Percentiles rank a stretch among this genome's conserved stretches.
Conservation (phyloP, 2,113 vertebrate species). For the Eira barbara region DNA sequence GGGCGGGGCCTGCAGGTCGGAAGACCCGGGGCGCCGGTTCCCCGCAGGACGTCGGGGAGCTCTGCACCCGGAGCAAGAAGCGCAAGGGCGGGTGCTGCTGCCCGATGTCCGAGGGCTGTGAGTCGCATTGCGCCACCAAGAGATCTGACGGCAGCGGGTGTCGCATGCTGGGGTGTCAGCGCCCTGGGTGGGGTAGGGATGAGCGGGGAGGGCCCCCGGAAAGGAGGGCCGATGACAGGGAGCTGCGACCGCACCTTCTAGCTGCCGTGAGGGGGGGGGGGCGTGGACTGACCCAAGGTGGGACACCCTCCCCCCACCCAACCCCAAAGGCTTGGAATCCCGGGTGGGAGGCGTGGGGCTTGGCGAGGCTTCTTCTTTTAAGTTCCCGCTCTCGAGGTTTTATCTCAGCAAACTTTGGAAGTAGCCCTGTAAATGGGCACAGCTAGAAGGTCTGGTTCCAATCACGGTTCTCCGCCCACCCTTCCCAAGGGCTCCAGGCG, state of each 20-base stretch:
- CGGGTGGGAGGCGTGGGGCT: rapidly evolving
- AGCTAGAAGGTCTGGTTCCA: background rate
- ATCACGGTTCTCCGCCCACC: background rate
- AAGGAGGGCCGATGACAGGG: background rate
- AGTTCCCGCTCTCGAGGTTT: background rate
- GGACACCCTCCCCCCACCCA: background rate
- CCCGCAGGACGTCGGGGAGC: rapidly evolving
- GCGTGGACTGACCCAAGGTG: background rate
- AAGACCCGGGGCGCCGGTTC: background rate
- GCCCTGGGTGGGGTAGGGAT: background rate
- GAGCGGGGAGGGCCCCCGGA: background rate
- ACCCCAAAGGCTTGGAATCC: background rate
- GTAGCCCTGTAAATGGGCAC: background rate
- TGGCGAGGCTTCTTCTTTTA: background rate
- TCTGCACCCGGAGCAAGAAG: background rate
- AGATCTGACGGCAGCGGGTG: background rate
- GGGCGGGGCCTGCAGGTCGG: background rate
- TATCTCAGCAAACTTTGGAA: background rate
- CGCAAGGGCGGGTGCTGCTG: rapidly evolving
- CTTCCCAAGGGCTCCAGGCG: too few species aligned
- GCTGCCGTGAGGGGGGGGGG: too few species aligned
- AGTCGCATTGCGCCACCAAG: background rate
- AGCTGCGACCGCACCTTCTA: background rate
- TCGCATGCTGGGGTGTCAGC: background rate
- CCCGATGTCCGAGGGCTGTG: background rate